Evolutionary conservation across 2,888 invertebrate species (phyloP).

Genomic region (Lithosia quadra): DNA sequence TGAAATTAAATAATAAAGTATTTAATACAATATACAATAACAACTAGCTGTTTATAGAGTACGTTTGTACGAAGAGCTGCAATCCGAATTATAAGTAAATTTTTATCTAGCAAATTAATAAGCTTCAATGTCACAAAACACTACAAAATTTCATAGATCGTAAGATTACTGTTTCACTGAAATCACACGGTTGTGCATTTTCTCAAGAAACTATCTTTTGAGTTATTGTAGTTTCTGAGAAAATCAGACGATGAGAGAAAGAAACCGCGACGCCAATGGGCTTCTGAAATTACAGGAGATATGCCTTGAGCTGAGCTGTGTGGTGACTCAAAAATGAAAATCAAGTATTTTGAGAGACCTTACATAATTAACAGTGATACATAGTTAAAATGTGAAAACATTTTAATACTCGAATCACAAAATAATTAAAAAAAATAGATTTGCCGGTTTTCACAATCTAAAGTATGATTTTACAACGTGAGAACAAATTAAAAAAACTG

Average conservation of each 20-base stretch:
- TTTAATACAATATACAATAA: constrained; percentile 18
- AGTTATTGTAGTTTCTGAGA: not conserved
- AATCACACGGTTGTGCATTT: not conserved
- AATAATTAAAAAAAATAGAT: not conserved
- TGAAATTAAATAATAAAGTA: constrained; percentile 12
- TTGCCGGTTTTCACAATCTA: too few species aligned
- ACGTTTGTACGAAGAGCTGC: constrained; percentile 16
- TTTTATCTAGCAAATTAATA: constrained; percentile 6
- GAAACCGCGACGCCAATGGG: not conserved
- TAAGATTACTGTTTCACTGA: constrained; percentile 31
- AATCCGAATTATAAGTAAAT: not conserved
- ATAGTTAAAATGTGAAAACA: too few species aligned
- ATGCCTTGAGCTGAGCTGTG: not conserved
- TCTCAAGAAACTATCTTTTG: not conserved
- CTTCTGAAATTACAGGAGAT: not conserved
- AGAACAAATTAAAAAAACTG: not conserved
- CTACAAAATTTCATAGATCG: constrained; percentile 21
- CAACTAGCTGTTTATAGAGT: constrained; percentile 16
- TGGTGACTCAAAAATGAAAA: not conserved
- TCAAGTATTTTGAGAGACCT: not conserved
- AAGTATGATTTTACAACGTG: too few species aligned
- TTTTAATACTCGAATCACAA: not conserved
- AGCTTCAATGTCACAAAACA: constrained; percentile 11
- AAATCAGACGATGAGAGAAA: not conserved
- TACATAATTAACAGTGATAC: not conserved